Conservation (phyloP, 2,113 vertebrate species). For the Lepus americanus region DNA sequence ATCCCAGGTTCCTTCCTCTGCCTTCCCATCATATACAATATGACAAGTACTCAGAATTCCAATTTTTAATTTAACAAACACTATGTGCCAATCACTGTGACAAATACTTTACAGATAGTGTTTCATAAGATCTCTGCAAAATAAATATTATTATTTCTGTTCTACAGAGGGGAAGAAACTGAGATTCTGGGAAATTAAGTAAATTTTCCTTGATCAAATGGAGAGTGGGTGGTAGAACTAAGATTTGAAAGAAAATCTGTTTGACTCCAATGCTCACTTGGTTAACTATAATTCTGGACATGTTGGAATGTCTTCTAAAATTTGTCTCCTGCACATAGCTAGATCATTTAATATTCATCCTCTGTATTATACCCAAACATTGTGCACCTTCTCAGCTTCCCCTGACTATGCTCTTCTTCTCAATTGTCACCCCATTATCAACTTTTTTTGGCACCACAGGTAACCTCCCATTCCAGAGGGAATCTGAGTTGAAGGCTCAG, state of each 20-base stretch:
- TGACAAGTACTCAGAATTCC: not conserved
- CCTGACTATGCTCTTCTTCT: not conserved
- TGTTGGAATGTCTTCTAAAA: not conserved
- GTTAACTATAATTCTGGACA: not conserved
- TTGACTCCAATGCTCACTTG: not conserved
- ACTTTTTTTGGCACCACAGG: not conserved
- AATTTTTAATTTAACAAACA: not conserved
- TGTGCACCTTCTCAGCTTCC: not conserved
- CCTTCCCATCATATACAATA: not conserved
- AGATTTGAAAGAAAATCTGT: not conserved
- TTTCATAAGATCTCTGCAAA: not conserved
- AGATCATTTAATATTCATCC: not conserved
- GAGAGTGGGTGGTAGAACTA: not conserved
- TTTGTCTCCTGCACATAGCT: not conserved
- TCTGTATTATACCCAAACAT: not conserved
- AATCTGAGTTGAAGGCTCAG: not conserved
- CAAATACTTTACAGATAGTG: not conserved
- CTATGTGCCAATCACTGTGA: not conserved
- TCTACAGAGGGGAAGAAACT: not conserved
- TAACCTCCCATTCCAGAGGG: not conserved
- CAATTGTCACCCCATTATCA: not conserved
- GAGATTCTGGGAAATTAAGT: not conserved
- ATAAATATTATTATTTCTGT: not conserved
- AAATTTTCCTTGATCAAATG: not conserved
- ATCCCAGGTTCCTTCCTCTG: not conserved